Evolutionary conservation across 2,113 vertebrate genomes (phyloP), one percentile per base, ranked within the genome.

Genomic region (Leucopternis melanops): DNA sequence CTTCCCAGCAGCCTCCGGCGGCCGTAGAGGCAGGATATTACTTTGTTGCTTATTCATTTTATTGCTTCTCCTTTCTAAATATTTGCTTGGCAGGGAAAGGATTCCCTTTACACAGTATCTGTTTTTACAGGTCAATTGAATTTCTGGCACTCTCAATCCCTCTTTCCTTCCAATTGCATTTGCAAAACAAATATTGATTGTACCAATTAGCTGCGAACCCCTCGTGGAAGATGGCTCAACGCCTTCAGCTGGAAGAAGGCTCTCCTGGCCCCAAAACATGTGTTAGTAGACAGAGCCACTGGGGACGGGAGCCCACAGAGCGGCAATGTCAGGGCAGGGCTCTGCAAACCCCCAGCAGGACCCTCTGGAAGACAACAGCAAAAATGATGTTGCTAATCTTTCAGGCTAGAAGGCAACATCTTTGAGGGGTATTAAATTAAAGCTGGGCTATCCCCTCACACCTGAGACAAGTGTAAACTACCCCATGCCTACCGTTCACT

Each of bases 1-100:
- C 78, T 95, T 94, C 95, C 94, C 90, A 15, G 73, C 88, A 93
- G 95, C 95, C 95, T 86, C 80, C 6, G 1, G 55, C 3, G 0
- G 90, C 86, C 8, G 2, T 42, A 14, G 8, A 92, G 65, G 92
- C 90, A 96, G 96, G 96, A 96, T 96, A 97, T 96, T 97, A 94
- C 95, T 95, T 97, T 88, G 94, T 95, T 93, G 95, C 94, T 92
- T 95, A 96, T 96, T 95, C 94, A 95, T 96, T 97, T 97, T 97
- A 97, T 96, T 96, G 95, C 97, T 95, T 95, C 88, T 95, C 82
- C 91, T 97, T 93, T 97, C 91, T 94, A 97, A 97, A 97, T 97
- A 97, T 97, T 97, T 97, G 94, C 96, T 89, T 94, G 88, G 91
- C 96, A 96, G 88, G 86, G 90, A 82, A 97, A 95, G 92, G 95